Evolutionary conservation across 2,888 invertebrate species (phyloP).

Genomic region (Brenthis daphne): DNA sequence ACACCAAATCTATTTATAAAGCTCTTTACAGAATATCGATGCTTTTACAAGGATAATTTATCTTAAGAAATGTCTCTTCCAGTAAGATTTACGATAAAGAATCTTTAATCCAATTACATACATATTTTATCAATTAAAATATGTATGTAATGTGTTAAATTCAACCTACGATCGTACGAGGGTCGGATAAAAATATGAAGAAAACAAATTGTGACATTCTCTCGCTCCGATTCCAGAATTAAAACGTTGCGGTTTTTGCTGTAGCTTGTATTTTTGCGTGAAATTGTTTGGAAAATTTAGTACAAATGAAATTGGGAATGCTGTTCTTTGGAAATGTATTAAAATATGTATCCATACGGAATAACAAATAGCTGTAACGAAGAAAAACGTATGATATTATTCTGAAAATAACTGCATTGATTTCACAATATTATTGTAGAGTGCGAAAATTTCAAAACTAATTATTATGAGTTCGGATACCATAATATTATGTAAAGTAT

Average conservation of each 20-base stretch:
- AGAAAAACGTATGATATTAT: too few species aligned
- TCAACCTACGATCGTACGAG: neutral
- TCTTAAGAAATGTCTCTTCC: too few species aligned
- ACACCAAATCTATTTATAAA: conserved; percentile 7
- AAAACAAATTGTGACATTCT: conserved; percentile 22
- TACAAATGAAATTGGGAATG: conserved; percentile 17
- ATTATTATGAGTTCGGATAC: too few species aligned
- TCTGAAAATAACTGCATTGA: too few species aligned
- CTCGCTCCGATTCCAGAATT: conserved; percentile 23
- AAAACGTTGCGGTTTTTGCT: conserved; percentile 28
- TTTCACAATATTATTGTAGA: too few species aligned
- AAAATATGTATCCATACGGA: neutral
- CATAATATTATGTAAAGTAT: too few species aligned
- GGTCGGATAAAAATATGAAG: conserved; percentile 22
- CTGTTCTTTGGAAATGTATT: neutral
- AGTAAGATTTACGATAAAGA: too few species aligned
- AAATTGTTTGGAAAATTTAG: conserved; percentile 20
- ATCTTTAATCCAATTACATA: too few species aligned
- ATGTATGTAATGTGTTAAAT: neutral
- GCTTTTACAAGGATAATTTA: neutral
- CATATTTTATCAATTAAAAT: neutral
- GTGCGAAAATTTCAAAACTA: too few species aligned
- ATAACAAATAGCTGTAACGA: neutral
- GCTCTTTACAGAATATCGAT: neutral
- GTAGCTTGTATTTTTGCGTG: conserved; percentile 24